Conservation (phyloP, 2,113 vertebrate genomes). For the Nannobrachium achirus region DNA sequence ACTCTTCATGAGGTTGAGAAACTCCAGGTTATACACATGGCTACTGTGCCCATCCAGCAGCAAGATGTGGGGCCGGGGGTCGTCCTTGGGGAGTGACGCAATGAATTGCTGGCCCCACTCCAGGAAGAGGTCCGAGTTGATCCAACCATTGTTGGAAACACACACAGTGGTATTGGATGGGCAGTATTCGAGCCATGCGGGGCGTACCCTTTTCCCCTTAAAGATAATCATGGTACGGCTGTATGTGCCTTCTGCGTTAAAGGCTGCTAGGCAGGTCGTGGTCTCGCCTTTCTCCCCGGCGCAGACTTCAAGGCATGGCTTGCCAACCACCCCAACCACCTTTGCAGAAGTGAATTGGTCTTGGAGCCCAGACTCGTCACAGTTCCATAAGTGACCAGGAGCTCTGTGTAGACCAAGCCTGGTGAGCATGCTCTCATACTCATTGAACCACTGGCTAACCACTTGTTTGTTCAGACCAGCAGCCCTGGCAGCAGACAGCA, state of each 20-base stretch:
- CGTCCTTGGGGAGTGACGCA: constrained; percentile 4
- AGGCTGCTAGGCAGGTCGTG: constrained; percentile 8
- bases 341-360: constrained; percentile 2
- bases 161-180: background rate
- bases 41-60: constrained; percentile 22
- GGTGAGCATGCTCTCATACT: background rate
- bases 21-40: constrained; percentile 10
- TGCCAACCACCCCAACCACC: constrained; percentile 9
- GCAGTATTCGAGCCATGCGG: background rate
- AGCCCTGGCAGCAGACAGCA: constrained; percentile 1
- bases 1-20: background rate
- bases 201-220: constrained; percentile 10
- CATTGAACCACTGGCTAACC: background rate
- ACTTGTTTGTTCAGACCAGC: background rate
- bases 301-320: constrained; percentile 8
- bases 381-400: constrained; percentile 22
- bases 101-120: constrained; percentile 18
- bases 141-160: constrained; percentile 18
- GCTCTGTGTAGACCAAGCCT: background rate
- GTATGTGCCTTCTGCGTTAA: constrained; percentile 24
- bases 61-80: constrained; percentile 10
- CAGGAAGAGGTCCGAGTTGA: constrained; percentile 13
- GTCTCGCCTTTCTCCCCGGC: constrained; percentile 25
- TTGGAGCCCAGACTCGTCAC: constrained; percentile 21
- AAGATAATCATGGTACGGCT: constrained; percentile 13